Evolutionary conservation across 2,888 invertebrate species (phyloP), one percentile per base, ranked within the genome.

Genomic region (Machimus rusticus): DNA sequence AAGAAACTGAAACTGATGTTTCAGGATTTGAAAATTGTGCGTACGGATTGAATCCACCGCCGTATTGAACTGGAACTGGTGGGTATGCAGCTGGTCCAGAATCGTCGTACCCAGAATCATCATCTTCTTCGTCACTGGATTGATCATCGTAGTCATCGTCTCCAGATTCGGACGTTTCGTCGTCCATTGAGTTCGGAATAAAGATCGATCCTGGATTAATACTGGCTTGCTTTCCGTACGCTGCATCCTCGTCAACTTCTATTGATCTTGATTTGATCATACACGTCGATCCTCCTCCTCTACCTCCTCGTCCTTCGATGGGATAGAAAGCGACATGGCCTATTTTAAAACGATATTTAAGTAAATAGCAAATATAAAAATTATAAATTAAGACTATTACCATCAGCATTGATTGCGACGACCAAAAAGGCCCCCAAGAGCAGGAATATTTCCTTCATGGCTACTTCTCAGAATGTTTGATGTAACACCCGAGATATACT

Each of bases 221-320:
- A 37, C 39, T 57, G n/a, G 84, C 84, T 46, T 85, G 85, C n/a
- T 74, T 85, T 46, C 16, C 85, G 31, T 46, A 9, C 14, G 34
- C 5, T 74, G 74, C 1, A 46, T 85, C 74, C 12, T 46, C 74
- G 34, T 79, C 79, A n/a, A 82, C 37, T n/a, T 82, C 82, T 66
- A 82, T 82, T 23, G 82, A 66, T 37, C 82, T 82, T 66, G 23
- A 31, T 37, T 37, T 82, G 37, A 82, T 82, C 28, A 82, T 23
- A 66, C 82, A 82, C 9, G 82, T 51, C 1, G 82, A 82, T 82
- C 57, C 34, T 66, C 57, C 34, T 82, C 82, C 79, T 78, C 43
- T 43, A 2, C 39, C 1, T 23, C 5, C 31, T 5, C 82, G 28
- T 57, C 57, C 82, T 23, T 57, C 66, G 14, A 82, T 19, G 8